Evolutionary conservation across 2,888 invertebrate species (phyloP), one percentile per base, ranked within the genome.

Genomic region (Yponomeuta plumbellus): DNA sequence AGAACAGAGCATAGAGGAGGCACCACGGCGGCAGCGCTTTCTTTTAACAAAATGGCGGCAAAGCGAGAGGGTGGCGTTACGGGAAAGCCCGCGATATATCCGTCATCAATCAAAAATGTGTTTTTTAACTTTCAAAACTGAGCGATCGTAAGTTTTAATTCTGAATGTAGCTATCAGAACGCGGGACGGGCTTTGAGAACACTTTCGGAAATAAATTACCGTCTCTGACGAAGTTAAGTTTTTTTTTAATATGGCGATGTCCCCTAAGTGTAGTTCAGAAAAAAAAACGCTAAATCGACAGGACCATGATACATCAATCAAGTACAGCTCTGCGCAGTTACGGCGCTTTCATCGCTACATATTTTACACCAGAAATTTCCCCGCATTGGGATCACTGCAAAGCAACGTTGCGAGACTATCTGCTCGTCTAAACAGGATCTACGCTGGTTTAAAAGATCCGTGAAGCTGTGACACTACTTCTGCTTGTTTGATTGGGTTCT

Each of bases 1-100:
- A 88, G 90, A 91, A 91, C 90, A 86, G 86, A 88, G 83, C 88
- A 88, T 84, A 88, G 83, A 80, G 85, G 88, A 89, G 89, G 88
- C 89, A 89, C 84, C 88, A 89, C 90, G 88, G 87, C 88, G 87
- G 88, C 81, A 71, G 79, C 79, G 78, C 77, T 52, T 52, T 52
- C 17, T 75, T 68, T 66, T 65, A 59, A 34, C 20, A n/a, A 22
- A 66, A 52, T 52, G 44, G 44, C 44, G 44, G 13, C 17, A 52
- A 52, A 52, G 17, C 44, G 44, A 0, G 34, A 8, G 34, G 44
- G 44, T 52, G 44, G 44, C 44, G 44, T 17, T 52, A 17, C 44
- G 44, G 44, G 44, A 5, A 52, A 2, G 44, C 87, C 87, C 81
- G 76, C 74, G 83, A 84, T 88, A 52, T 88, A 78, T 88, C 86